A percentile compares a stretch with the other conserved stretches of the same genome.
Conservation (phyloP, 2,888 invertebrate genomes). For the Ectropis crepuscularia region DNA sequence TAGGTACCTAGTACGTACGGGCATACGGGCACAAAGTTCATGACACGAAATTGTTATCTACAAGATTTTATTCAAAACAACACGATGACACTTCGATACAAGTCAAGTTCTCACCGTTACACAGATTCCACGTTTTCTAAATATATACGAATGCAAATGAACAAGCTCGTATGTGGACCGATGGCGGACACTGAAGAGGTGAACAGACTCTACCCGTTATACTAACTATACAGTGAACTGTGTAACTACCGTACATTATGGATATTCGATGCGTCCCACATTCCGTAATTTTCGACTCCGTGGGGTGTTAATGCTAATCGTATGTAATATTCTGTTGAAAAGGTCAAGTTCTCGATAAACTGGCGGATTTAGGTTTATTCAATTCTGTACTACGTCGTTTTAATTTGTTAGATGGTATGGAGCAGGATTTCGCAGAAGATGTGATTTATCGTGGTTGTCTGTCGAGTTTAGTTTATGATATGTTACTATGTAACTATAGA, state of each 20-base stretch:
- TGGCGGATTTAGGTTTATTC: background rate
- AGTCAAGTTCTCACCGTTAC: conserved; percentile 64
- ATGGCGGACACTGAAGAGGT: conserved; percentile 46
- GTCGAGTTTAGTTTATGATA: no score
- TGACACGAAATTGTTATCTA: no score
- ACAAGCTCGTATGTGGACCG: conserved; percentile 62
- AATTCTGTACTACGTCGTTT: background rate
- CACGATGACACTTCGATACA: no score
- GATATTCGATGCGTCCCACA: conserved; percentile 41
- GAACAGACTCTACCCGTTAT: conserved; percentile 41
- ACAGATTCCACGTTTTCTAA: conserved; percentile 66
- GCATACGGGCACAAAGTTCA: no score
- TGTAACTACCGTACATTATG: conserved; percentile 39
- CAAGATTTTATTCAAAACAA: no score
- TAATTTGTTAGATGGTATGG: background rate
- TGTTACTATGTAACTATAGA: no score
- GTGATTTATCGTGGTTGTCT: no score
- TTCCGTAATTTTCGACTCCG: conserved; percentile 25
- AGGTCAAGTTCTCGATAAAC: conserved; percentile 4
- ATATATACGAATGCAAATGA: conserved; percentile 72
- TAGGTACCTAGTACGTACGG: no score
- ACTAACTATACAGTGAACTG: conserved; percentile 27
- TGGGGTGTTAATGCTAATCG: conserved; percentile 19
- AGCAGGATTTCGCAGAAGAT: no score
- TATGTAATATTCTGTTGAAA: background rate